Percentiles rank a stretch among this genome's conserved stretches.
Conservation (phyloP, 2,797 vertebrate genomes). For the Channa striata region DNA sequence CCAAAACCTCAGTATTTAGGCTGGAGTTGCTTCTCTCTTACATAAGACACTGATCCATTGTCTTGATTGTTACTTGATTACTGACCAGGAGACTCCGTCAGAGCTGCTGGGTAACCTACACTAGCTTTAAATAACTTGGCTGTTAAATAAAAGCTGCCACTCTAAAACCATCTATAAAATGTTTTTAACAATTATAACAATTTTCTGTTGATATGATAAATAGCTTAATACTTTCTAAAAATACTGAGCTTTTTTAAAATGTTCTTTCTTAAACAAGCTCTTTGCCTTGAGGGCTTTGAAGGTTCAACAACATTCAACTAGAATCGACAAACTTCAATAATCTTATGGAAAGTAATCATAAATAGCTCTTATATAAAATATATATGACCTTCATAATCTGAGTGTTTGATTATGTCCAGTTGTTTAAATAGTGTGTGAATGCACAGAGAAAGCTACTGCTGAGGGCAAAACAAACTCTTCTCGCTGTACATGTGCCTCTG, state of each 20-base stretch:
- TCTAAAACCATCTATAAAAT: too few species aligned
- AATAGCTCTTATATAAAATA: not conserved
- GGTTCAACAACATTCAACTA: not conserved
- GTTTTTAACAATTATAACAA: too few species aligned
- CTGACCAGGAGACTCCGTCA: conserved; percentile 41
- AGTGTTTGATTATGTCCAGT: not conserved
- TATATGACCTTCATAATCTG: not conserved
- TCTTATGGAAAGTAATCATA: not conserved
- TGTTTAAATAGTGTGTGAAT: not conserved
- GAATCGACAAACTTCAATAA: not conserved
- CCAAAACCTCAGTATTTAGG: conserved; percentile 70
- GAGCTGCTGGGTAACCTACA: conserved; percentile 16
- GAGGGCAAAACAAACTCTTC: not conserved
- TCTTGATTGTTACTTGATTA: conserved; percentile 71
- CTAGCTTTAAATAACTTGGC: not conserved
- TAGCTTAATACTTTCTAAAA: not conserved
- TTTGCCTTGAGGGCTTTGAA: not conserved
- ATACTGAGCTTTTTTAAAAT: not conserved
- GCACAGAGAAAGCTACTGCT: not conserved
- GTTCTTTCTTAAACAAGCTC: not conserved
- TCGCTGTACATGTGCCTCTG: conserved; percentile 3
- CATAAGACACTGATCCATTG: conserved; percentile 64
- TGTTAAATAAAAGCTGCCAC: not conserved
- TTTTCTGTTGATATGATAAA: too few species aligned
- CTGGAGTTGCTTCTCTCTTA: conserved; percentile 64